Base-by-base conservation (phyloP, 2,113 vertebrate genomes). In the Neogobius melanostomus region DNA sequence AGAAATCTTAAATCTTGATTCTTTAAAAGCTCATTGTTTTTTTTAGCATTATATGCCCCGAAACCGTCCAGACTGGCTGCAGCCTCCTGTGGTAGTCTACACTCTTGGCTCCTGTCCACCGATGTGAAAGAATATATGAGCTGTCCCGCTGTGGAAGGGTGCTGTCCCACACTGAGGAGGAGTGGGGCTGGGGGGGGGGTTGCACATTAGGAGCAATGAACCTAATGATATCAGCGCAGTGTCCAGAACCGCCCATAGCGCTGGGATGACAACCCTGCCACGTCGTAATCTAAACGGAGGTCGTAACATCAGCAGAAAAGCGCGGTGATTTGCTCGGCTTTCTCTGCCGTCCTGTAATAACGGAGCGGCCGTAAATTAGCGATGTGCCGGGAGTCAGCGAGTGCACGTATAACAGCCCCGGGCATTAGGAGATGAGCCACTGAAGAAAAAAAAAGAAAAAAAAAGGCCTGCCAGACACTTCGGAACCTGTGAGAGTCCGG, bases 171-270 rank as follows among this genome's bases (percentile, higher is more conserved):
- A 36, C 28, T 36, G 12, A n/a, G 50, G 11, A 8, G 48, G 11
- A 49, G 48, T 3, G 48, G 48, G 11, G 48, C 5, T 3, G 11
- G 6, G 50, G 50, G 6, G 16, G 53, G 6, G 53, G 53, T 5
- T n/a, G 95, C 95, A 95, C 96, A 97, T 98, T 96, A 98, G 94
- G 93, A 95, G 89, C 95, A 96, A 96, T 96, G 96, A 94, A 95
- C 95, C 95, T 97, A 97, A 98, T 96, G 95, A 96, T 96, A 96
- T 96, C 95, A 94, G 93, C 96, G 94, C 95, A 94, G 95, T 96
- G 95, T 93, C 93, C 92, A 94, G 95, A 95, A 94, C 94, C 95
- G 85, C 88, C 86, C 94, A 93, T 93, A 94, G 94, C 93, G 92
- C 93, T 93, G 93, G 90, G 93, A 95, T 95, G 95, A 98, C 95